Evolutionary conservation across 2,888 invertebrate species (phyloP).

Genomic region (Drosophila borborema): DNA sequence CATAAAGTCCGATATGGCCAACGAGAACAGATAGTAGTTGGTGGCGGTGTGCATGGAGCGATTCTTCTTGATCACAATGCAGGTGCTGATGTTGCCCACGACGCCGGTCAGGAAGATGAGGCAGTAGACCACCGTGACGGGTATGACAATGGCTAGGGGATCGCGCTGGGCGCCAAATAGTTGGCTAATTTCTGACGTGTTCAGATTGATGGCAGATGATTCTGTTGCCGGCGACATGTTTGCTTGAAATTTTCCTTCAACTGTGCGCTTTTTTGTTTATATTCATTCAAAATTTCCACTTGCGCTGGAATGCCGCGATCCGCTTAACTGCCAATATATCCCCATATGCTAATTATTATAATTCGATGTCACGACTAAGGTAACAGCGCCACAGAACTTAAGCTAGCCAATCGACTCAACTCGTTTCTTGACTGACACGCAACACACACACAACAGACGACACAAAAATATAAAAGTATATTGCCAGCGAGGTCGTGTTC

Average conservation of each 20-base stretch:
- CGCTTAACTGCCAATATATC: slow-evolving; percentile 55
- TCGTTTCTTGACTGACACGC: slow-evolving; percentile 70
- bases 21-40: slow-evolving; percentile 93
- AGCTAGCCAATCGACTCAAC: slow-evolving; percentile 26
- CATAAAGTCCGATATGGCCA: slow-evolving; percentile 93
- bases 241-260: slow-evolving; percentile 41
- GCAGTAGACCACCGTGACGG: slow-evolving; percentile 91
- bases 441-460: slow-evolving; percentile 40
- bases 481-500: slow-evolving; percentile 41
- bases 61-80: slow-evolving; percentile 93
- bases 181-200: slow-evolving; percentile 30
- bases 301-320: slow-evolving; percentile 45
- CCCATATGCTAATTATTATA: slow-evolving; percentile 79
- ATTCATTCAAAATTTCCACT: slow-evolving; percentile 70
- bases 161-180: slow-evolving; percentile 88
- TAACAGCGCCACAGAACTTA: slow-evolving; percentile 30
- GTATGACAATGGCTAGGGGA: slow-evolving; percentile 87
- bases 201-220: slow-evolving; percentile 40
- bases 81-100: slow-evolving; percentile 93
- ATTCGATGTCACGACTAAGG: slow-evolving; percentile 69
- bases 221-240: slow-evolving; percentile 31
- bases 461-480: slow-evolving; percentile 25
- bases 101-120: slow-evolving; percentile 92
- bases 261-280: slow-evolving; percentile 42
- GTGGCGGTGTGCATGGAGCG: slow-evolving; percentile 93